phyloP scores from a whole-genome alignment of 2,113 vertebrate genomes.

The Phalacrocorax carbo region DNA sequence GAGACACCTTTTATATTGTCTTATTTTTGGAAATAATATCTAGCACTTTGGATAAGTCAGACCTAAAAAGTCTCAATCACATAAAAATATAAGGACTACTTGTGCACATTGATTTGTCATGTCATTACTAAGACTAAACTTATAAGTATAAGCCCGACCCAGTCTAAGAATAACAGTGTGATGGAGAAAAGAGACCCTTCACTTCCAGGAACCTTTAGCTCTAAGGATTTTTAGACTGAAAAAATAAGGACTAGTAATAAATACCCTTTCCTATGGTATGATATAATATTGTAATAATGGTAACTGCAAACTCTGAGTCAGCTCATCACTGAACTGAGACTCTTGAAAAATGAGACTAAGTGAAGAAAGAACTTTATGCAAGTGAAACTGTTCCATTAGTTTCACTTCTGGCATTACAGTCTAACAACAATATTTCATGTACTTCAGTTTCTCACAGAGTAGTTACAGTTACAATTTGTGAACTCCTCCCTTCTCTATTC shows the following conservation, averaged over 20 bases:
- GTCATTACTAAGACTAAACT: neutral
- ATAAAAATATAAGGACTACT: neutral
- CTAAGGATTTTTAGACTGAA: neutral
- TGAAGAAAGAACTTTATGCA: neutral
- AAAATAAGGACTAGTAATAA: neutral
- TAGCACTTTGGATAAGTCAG: neutral
- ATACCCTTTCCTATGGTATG: neutral
- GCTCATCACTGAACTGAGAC: neutral
- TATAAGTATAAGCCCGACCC: neutral
- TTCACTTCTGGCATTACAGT: neutral
- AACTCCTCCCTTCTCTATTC: neutral
- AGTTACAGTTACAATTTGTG: neutral
- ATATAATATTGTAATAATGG: neutral
- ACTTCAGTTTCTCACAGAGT: neutral
- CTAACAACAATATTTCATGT: neutral
- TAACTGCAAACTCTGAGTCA: neutral
- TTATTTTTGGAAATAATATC: neutral
- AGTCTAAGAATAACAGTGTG: neutral
- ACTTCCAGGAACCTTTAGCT: neutral
- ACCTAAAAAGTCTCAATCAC: neutral
- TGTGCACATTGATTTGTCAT: neutral
- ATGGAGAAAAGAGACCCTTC: neutral
- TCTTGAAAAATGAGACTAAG: neutral
- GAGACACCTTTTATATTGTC: rapidly evolving
- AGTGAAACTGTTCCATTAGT: neutral